Conservation (phyloP, 2,888 invertebrate species). For the Erebia aethiops region DNA sequence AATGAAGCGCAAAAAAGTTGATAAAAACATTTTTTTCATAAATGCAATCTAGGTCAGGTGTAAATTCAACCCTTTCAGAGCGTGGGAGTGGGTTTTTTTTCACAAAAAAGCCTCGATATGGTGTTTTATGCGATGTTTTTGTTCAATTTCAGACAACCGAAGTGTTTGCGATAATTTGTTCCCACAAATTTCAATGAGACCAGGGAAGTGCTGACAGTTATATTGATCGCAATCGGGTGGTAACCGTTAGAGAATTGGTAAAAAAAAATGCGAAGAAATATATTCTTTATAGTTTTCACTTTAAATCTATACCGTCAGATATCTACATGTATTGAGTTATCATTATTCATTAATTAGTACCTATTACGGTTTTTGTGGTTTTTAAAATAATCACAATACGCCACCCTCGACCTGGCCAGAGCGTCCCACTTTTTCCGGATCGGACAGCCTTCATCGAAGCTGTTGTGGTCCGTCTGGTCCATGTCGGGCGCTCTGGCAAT, state of each 20-base stretch:
- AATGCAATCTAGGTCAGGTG: conserved; percentile 81
- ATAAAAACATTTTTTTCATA: conserved; percentile 67
- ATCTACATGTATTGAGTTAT: not conserved
- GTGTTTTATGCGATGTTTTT: conserved; percentile 75
- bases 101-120: conserved; percentile 46
- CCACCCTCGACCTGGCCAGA: too few relatives aligned
- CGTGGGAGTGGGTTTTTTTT: conserved; percentile 76
- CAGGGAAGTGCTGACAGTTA: conserved; percentile 78
- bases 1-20: conserved; percentile 75
- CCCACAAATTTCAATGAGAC: conserved; percentile 71
- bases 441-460: too few relatives aligned
- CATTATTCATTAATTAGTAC: not conserved
- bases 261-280: conserved; percentile 19
- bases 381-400: not conserved
- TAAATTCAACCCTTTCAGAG: conserved; percentile 78
- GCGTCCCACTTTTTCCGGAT: too few relatives aligned
- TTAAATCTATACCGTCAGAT: not conserved
- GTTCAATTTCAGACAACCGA: conserved; percentile 55
- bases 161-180: conserved; percentile 83
- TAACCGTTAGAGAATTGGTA: conserved; percentile 58
- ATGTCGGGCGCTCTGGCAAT: too few relatives aligned
- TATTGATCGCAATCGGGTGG: conserved; percentile 55
- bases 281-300: not conserved
- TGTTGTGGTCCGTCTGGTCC: too few relatives aligned
- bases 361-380: not conserved